Percentiles rank a stretch among this genome's conserved stretches.
Conservation (phyloP, 2,888 invertebrate genomes). For the Cyaniris semiargus region DNA sequence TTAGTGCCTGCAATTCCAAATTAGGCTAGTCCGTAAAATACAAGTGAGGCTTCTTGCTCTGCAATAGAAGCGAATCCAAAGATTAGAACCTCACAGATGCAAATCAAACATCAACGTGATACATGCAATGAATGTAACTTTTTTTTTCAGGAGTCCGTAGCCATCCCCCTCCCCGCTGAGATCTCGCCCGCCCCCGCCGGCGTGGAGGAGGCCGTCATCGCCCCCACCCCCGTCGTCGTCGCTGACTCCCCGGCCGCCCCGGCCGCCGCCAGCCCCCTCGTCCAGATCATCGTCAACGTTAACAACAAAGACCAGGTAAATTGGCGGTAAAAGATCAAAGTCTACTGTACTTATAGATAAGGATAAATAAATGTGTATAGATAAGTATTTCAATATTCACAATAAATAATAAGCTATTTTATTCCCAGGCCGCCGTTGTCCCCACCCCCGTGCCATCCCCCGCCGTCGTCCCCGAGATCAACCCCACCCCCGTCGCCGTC, state of each 20-base stretch:
- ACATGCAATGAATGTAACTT: too few species aligned
- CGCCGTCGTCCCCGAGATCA: conserved; percentile 34
- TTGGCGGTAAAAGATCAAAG: neutral
- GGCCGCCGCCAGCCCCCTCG: conserved; percentile 52
- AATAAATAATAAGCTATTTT: neutral
- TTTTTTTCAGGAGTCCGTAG: conserved; percentile 46
- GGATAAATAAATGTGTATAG: neutral
- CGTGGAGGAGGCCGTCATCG: conserved; percentile 37
- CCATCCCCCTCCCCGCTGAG: conserved; percentile 47
- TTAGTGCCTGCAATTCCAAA: too few species aligned
- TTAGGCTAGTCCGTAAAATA: too few species aligned
- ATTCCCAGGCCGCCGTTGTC: conserved; percentile 32
- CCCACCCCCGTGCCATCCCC: conserved; percentile 24
- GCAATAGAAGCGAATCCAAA: too few species aligned
- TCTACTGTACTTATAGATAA: neutral
- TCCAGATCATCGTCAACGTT: conserved; percentile 57
- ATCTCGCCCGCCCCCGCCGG: conserved; percentile 41
- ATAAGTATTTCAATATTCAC: neutral
- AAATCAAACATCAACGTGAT: too few species aligned
- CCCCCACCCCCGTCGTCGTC: conserved; percentile 38
- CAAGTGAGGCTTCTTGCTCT: too few species aligned
- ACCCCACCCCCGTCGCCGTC: conserved; percentile 37
- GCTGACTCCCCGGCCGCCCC: conserved; percentile 39
- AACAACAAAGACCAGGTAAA: conserved; percentile 46
- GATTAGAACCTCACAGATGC: too few species aligned